Evolutionary conservation across 1,140 invertebrate species (phyloP).

Genomic region (Sycophaga agraensis): DNA sequence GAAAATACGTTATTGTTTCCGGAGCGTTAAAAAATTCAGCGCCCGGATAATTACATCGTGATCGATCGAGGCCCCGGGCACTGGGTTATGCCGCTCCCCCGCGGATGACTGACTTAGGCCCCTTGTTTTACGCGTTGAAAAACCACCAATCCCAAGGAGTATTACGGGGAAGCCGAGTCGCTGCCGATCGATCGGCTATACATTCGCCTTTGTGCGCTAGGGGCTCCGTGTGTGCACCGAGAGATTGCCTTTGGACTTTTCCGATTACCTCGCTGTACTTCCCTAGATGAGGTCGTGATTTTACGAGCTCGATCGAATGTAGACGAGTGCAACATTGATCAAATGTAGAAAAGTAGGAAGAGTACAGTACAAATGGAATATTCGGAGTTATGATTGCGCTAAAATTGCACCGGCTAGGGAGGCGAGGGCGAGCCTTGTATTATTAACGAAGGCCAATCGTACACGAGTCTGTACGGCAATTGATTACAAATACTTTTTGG

Average conservation of each 20-base stretch:
- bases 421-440: no score
- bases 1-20: conserved; percentile 55
- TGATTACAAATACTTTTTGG: no score
- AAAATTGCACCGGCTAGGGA: no score
- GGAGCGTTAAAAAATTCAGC: conserved; percentile 54
- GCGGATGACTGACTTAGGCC: conserved; percentile 42
- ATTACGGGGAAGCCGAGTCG: not conserved
- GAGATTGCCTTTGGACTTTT: conserved; percentile 27
- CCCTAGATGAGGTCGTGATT: no score
- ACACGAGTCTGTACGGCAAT: no score
- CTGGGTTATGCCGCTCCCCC: conserved; percentile 36
- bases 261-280: conserved; percentile 26
- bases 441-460: no score
- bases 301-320: no score
- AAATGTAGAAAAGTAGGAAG: no score
- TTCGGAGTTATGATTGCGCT: no score
- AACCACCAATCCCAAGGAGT: no score
- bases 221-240: not conserved
- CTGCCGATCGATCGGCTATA: not conserved
- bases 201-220: not conserved
- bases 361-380: no score
- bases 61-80: conserved; percentile 47
- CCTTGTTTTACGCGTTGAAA: conserved; percentile 16
- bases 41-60: conserved; percentile 52
- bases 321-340: no score